Percentiles rank a stretch among this genome's conserved stretches.
Evolutionary conservation across 2,888 invertebrate genomes (phyloP).

Genomic region (Drosophila setosimentum): DNA sequence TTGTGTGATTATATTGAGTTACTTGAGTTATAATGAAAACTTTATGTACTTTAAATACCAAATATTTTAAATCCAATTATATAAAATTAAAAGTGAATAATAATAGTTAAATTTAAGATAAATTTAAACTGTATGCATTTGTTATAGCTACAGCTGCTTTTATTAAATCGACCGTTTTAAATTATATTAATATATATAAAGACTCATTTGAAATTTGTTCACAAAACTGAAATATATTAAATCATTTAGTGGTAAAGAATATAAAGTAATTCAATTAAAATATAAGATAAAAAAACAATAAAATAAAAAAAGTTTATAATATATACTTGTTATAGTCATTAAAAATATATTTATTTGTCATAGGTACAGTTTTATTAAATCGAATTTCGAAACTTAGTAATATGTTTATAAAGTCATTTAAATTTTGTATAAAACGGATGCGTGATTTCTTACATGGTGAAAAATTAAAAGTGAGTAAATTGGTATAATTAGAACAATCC

Average conservation of each 20-base stretch:
- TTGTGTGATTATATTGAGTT: slow-evolving; percentile 30
- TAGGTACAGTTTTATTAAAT: too few species aligned
- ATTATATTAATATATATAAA: not conserved
- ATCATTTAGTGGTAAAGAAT: too few species aligned
- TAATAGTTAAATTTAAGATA: not conserved
- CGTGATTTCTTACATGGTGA: not conserved
- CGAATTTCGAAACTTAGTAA: too few species aligned
- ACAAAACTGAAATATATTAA: too few species aligned
- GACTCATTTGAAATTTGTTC: not conserved
- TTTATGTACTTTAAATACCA: not conserved
- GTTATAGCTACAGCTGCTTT: not conserved
- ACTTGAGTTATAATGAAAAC: slow-evolving; percentile 9
- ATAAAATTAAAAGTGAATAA: not conserved
- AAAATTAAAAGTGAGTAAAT: not conserved
- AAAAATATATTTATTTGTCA: too few species aligned
- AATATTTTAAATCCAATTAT: not conserved
- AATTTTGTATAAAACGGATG: too few species aligned
- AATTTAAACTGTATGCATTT: not conserved
- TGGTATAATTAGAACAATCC: too few species aligned
- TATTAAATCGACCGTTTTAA: not conserved
- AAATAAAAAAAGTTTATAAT: too few species aligned
- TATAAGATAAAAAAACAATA: too few species aligned
- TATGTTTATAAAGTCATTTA: too few species aligned
- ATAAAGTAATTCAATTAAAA: too few species aligned
- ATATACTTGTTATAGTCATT: too few species aligned